Percentiles rank a stretch among this genome's conserved stretches.
These are phyloP conservation scores for Phalacrocorax carbo DNA, from an alignment of 2,113 vertebrate genomes.

Conservation along the genomic window DNA sequence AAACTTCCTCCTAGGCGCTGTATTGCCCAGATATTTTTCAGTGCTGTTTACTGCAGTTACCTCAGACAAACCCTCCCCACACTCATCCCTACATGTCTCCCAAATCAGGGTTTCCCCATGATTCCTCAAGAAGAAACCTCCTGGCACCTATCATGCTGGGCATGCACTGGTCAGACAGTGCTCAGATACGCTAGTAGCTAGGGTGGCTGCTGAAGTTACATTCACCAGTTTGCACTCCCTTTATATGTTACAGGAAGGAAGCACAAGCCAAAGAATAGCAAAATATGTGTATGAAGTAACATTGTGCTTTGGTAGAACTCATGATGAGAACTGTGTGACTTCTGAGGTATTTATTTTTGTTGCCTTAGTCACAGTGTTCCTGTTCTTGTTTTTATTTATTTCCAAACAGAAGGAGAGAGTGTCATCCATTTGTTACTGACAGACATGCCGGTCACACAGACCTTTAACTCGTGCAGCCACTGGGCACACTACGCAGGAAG, in stretches of 20 bases:
- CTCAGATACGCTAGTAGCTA: rapidly evolving
- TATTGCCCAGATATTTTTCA: background rate
- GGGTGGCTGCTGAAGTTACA: background rate
- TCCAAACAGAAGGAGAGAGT: background rate
- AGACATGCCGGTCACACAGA: background rate
- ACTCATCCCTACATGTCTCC: background rate
- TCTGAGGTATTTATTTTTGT: background rate
- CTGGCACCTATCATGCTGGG: background rate
- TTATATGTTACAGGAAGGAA: background rate
- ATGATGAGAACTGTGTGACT: background rate
- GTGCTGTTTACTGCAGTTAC: background rate
- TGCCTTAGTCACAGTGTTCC: background rate
- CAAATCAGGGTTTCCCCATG: background rate
- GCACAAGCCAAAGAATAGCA: background rate
- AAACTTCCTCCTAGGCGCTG: background rate
- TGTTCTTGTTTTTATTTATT: background rate
- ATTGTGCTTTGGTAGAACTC: background rate
- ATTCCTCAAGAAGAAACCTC: background rate
- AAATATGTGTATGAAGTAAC: background rate
- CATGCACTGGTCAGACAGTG: background rate
- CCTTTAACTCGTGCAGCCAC: background rate
- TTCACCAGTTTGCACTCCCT: background rate
- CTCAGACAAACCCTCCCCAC: background rate
- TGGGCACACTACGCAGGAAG: background rate
- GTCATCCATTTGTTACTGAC: background rate